Evolutionary conservation across 2,113 vertebrate genomes (phyloP), one percentile per base, ranked within the genome.

Genomic region (Balaeniceps rex): DNA sequence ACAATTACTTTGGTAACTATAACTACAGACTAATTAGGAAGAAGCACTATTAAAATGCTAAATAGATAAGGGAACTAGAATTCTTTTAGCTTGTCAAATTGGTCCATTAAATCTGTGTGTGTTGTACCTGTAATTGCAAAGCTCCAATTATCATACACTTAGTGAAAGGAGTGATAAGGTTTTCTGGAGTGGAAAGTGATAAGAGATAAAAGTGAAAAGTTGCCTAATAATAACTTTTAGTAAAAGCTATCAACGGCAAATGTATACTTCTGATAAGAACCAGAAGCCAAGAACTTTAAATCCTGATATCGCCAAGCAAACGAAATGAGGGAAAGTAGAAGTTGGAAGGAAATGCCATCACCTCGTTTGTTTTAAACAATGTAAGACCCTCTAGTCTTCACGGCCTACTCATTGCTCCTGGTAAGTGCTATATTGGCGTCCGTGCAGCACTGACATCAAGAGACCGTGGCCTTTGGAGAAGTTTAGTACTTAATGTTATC

Each of bases 131-230:
- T 97, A 97, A 97, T 97, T 98, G 96, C 94, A 94, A 95, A 89
- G 86, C 89, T 91, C 82, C 94, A 97, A 98, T 98, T 98, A 98
- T 95, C 88, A 94, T 95, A 94, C 94, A 87, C 93, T 97, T 97
- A 97, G 94, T 47, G 94, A 96, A 81, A 77, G 70, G 87, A 96
- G 70, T 23, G 97, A 97, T 97, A 98, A 98, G 94, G 94, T 83
- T 97, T 97, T 91, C 95, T 79, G 91, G 90, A 96, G 88, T 88
- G 74, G 93, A 90, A 96, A 91, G 93, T 70, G 97, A 97, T 97
- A 97, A 97, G 96, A 97, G 96, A 97, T 96, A 96, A 97, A 97
- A 95, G 88, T 78, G 70, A 95, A 90, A 96, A 94, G 94, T 94
- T 97, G 40, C 69, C 71, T 94, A 94, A 96, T 96, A 97, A 96